Base-by-base conservation (phyloP, 1,140 invertebrate species). In the Cydia splendana region DNA sequence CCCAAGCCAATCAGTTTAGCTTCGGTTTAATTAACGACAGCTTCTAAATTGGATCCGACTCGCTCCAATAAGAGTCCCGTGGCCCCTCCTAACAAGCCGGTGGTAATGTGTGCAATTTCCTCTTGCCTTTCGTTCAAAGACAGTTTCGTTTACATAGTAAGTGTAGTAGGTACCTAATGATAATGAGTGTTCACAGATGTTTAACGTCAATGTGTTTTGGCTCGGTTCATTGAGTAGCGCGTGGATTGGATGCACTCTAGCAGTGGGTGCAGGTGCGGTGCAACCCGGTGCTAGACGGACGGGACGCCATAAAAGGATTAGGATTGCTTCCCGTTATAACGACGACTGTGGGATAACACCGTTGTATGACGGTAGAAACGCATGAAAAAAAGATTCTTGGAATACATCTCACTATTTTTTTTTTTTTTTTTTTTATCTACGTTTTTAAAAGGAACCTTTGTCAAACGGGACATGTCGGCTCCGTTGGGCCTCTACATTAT, bases 251-350 rank as follows among this genome's bases (percentile, higher is more conserved):
- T 82, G 57, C 74, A 75, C 34, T 51, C 38, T 24, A 30, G 51
- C 18, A 30, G 65, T 65, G 28, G 30, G 15, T n/a, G 57, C 57
- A 24, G 20, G 57, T 62, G 57, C 20, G 57, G 57, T 57, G 53
- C 53, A 57, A 75, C 71, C 77, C 75, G 79, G 34, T 53, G 77
- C 65, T 65, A 75, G 81, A 83, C 82, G 57, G 81, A 83, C 81
- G 85, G 57, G 81, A 83, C 81, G 85, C 91, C 89, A 81, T 91
- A 91, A 85, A 92, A 87, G 91, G 91, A 80, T 78, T 84, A 86
- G 81, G 82, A 84, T 88, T 69, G 78, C 81, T 87, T 91, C 84
- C 91, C 91, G 89, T 91, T 92, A 86, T 85, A 83, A 82, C 82
- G 82, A 83, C 82, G 81, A 80, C 78, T 76, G 76, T 62, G 76